Evolutionary conservation across 2,888 invertebrate species (phyloP), one percentile per base, ranked within the genome.

Genomic region (Drosophila kuntzei): DNA sequence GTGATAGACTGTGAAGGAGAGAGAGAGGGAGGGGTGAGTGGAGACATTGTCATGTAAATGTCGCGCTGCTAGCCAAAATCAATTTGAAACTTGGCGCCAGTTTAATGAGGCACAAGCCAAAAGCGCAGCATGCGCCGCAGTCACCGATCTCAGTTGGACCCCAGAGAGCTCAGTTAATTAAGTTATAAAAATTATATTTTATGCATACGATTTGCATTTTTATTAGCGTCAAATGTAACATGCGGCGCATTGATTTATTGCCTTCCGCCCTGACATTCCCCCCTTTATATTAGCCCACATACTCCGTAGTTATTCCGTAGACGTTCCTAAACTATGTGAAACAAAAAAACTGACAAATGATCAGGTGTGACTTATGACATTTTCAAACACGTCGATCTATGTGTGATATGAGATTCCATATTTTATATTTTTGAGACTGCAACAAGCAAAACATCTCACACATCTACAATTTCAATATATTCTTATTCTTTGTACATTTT

Each of bases 131-230:
- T 68, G 81, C 54, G 44, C 34, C 55, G 34, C 55, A 55, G 41
- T 22, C 59, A n/a, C 47, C 36, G 62, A n/a, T 18, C 53, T 18
- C 54, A 46, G 43, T 34, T 41, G 20, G 43, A 7, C 32, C 18
- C 60, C 43, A 53, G 34, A 27, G 18, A 25, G 20, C 27, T 50
- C 47, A 41, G 46, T 83, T 88, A 83, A 83, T 83, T 83, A 75
- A 83, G 88, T 83, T 83, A 88, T 88, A 83, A 83, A 83, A 88
- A 88, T 88, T 88, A 86, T 83, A 83, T 68, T 87, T 87, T 88
- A 83, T 83, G 88, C 86, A 83, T 83, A 88, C 75, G 72, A 83
- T 83, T 83, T 83, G 83, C 87, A 83, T 83, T 83, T 83, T 83
- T 86, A 83, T 83, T 66, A 77, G 63, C 69, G 65, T 66, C 82